phyloP scores from a whole-genome alignment of 2,888 invertebrate species.

The Lasioglossum vierecki region DNA sequence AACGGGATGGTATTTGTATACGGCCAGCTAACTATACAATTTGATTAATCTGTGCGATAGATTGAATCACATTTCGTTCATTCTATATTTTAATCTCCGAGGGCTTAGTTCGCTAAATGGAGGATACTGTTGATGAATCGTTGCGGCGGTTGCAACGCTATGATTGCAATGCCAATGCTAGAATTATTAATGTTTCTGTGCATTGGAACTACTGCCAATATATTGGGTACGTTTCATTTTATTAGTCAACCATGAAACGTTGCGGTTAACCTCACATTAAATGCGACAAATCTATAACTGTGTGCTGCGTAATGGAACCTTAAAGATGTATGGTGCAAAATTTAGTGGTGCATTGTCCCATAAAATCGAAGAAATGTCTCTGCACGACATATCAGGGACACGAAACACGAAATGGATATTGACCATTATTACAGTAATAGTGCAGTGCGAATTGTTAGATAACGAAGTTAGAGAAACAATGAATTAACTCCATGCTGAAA shows the following conservation, averaged over 20 bases:
- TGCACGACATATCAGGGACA: not conserved
- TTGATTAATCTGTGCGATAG: not conserved
- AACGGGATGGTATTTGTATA: not conserved
- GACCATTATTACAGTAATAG: not conserved
- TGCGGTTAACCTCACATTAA: constrained; percentile 29
- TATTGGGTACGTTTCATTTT: constrained; percentile 33
- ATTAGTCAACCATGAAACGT: constrained; percentile 41
- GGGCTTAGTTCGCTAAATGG: not conserved
- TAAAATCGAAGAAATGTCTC: not conserved
- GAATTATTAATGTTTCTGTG: constrained; percentile 17
- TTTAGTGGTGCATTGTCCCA: not conserved
- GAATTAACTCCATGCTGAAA: not conserved
- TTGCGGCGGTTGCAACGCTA: not conserved
- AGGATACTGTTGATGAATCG: not conserved
- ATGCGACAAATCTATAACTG: constrained; percentile 22
- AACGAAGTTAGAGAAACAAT: not conserved
- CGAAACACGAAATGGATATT: not conserved
- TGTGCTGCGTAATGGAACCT: constrained; percentile 9
- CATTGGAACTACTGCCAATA: not conserved
- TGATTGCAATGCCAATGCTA: not conserved
- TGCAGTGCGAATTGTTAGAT: not conserved
- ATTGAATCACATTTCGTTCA: not conserved
- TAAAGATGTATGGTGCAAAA: not conserved
- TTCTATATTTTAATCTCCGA: not conserved
- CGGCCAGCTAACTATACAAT: not conserved